These are phyloP conservation scores for Oryzias melastigma DNA, from an alignment of 2,113 vertebrate genomes.

Conservation along the genomic window DNA sequence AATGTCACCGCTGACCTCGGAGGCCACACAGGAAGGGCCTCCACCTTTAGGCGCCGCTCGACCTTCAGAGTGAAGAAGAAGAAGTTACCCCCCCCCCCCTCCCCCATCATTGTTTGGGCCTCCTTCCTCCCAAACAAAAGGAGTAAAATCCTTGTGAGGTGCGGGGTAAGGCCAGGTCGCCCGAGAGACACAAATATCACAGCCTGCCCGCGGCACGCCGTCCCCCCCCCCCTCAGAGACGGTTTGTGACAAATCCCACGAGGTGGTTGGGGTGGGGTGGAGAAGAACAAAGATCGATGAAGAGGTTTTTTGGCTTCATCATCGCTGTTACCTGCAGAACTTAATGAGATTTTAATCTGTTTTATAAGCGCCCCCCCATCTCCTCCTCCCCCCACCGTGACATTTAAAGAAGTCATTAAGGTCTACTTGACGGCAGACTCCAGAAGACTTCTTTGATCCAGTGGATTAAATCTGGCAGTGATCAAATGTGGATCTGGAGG, in stretches of 20 bases:
- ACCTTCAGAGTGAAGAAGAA: slow-evolving; percentile 38
- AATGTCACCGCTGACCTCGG: too few species aligned
- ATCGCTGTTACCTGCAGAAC: slow-evolving; percentile 5
- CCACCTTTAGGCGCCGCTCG: slow-evolving; percentile 15
- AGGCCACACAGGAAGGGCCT: background rate
- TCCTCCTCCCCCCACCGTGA: slow-evolving; percentile 22
- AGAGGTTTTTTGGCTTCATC: slow-evolving; percentile 6
- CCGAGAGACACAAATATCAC: slow-evolving; percentile 48
- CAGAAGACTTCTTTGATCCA: slow-evolving; percentile 3
- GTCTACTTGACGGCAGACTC: slow-evolving; percentile 1
- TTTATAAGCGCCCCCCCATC: slow-evolving; percentile 1
- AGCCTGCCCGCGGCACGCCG: slow-evolving; percentile 31
- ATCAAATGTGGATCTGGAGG: background rate
- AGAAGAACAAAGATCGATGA: slow-evolving; percentile 14
- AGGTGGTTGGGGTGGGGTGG: background rate
- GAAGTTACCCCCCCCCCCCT: background rate
- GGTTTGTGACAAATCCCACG: slow-evolving; percentile 19
- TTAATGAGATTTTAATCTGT: slow-evolving; percentile 53
- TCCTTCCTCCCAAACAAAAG: slow-evolving; percentile 21
- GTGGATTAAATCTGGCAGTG: background rate
- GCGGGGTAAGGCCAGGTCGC: slow-evolving; percentile 49
- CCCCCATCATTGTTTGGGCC: background rate
- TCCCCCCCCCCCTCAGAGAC: background rate
- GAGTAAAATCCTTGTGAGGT: slow-evolving; percentile 19
- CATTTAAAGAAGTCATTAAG: slow-evolving; percentile 52